A percentile compares a stretch with the other conserved stretches of the same genome.
Evolutionary conservation across 1,140 invertebrate species (phyloP).

Genomic region (Rhopalosiphum maidis): DNA sequence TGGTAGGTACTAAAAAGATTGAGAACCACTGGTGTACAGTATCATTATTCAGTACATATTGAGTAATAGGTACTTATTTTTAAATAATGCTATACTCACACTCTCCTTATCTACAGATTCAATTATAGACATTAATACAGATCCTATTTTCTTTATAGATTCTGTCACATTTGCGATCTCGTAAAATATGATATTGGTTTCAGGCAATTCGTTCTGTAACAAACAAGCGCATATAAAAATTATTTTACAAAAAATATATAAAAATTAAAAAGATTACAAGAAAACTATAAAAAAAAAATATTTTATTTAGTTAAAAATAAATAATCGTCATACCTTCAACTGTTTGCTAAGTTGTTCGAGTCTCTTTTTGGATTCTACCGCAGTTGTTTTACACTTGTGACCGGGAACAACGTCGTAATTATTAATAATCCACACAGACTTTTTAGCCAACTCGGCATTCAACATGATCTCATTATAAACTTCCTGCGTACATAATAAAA

Average conservation of each 20-base stretch:
- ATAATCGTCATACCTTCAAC: conserved; percentile 49
- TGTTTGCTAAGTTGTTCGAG: conserved; percentile 37
- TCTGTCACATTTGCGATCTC: conserved; percentile 67
- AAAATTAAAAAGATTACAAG: not conserved
- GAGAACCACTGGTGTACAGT: too few species aligned
- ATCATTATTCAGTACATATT: too few species aligned
- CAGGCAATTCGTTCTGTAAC: conserved; percentile 67
- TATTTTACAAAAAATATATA: not conserved
- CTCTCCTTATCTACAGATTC: conserved; percentile 69
- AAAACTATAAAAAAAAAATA: not conserved
- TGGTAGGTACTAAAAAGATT: too few species aligned
- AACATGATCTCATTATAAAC: conserved; percentile 80
- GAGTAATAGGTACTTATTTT: too few species aligned
- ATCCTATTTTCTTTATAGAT: conserved; percentile 66
- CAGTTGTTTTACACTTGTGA: conserved; percentile 32
- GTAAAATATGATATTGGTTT: conserved; percentile 69
- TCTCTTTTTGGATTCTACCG: conserved; percentile 26
- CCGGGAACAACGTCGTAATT: not conserved
- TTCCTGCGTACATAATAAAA: conserved; percentile 65
- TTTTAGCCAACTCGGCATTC: conserved; percentile 75
- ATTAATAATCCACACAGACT: conserved; percentile 74
- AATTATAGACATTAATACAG: conserved; percentile 66
- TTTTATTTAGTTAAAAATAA: conserved; percentile 50
- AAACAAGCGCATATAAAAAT: conserved; percentile 37
- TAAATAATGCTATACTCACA: not conserved